phyloP scores from a whole-genome alignment of 2,888 invertebrate species.

The Andrena minutula region DNA sequence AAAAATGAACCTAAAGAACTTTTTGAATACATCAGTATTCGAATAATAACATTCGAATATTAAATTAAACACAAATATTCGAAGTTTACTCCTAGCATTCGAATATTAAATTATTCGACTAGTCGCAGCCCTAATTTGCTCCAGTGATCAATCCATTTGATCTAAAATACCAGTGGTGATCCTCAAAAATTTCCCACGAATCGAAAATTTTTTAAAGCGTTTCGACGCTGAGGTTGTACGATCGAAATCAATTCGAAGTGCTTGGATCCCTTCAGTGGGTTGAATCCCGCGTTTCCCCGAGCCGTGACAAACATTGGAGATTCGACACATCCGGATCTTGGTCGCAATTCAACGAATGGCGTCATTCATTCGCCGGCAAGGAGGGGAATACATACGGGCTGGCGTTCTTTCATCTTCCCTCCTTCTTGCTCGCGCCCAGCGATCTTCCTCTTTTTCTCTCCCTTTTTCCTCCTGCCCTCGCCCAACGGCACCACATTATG shows the following conservation, averaged over 20 bases:
- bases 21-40: no score
- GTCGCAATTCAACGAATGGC: conserved; percentile 59
- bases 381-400: conserved; percentile 58
- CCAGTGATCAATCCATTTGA: no score
- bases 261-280: no score
- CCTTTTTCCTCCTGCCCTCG: conserved; percentile 41
- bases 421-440: conserved; percentile 24
- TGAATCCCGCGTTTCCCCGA: conserved; percentile 14
- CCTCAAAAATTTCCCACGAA: background rate
- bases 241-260: no score
- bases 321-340: conserved; percentile 68
- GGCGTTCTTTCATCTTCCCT: conserved; percentile 34
- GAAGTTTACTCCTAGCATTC: no score
- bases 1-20: no score
- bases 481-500: conserved; percentile 62
- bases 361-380: conserved; percentile 72
- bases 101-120: no score
- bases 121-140: no score
- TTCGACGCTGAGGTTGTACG: background rate
- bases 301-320: conserved; percentile 29
- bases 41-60: no score
- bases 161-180: no score
- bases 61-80: no score
- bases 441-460: conserved; percentile 38
- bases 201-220: background rate